A percentile compares a stretch with the other conserved stretches of the same genome.
phyloP scores from a whole-genome alignment of 2,113 vertebrate genomes.

The Spizaetus ornatus region DNA sequence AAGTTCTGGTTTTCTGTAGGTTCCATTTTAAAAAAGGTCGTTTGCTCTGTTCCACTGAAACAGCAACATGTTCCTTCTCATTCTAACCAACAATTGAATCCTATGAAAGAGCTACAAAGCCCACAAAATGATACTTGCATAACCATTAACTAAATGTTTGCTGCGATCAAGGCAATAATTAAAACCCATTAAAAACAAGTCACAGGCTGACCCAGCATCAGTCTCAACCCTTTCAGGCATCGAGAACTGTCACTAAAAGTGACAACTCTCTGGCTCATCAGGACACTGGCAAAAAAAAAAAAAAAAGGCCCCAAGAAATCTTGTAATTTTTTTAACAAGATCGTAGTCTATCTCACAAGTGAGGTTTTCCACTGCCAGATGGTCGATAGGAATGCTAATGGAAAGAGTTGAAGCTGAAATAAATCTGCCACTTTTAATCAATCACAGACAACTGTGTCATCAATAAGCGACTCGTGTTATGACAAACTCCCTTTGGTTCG shows the following conservation, averaged over 20 bases:
- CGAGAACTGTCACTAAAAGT: slow-evolving; percentile 1
- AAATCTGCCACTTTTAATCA: slow-evolving; percentile 75
- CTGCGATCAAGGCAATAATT: neutral
- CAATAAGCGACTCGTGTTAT: slow-evolving; percentile 30
- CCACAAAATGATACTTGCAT: neutral
- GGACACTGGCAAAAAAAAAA: neutral
- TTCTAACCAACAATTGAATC: neutral
- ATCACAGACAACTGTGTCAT: slow-evolving; percentile 63
- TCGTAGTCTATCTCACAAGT: slow-evolving; percentile 29
- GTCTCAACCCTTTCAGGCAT: slow-evolving; percentile 13
- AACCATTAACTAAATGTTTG: neutral
- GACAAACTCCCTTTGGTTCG: slow-evolving; percentile 38
- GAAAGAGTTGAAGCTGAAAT: slow-evolving; percentile 70
- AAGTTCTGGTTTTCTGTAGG: neutral
- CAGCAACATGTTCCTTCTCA: neutral
- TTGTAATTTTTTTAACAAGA: slow-evolving; percentile 37
- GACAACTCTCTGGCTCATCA: slow-evolving; percentile 55
- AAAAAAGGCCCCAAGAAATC: slow-evolving; percentile 39
- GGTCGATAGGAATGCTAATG: slow-evolving; percentile 69
- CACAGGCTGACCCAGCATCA: neutral
- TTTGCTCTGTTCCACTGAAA: neutral
- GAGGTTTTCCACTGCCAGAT: slow-evolving; percentile 64
- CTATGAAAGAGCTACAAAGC: neutral
- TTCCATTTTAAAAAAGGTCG: neutral
- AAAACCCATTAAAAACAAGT: slow-evolving; percentile 28